Percentiles rank a stretch among this genome's conserved stretches.
Conservation (phyloP, 1,140 invertebrate species). For the Brachionus rotundiformis region DNA sequence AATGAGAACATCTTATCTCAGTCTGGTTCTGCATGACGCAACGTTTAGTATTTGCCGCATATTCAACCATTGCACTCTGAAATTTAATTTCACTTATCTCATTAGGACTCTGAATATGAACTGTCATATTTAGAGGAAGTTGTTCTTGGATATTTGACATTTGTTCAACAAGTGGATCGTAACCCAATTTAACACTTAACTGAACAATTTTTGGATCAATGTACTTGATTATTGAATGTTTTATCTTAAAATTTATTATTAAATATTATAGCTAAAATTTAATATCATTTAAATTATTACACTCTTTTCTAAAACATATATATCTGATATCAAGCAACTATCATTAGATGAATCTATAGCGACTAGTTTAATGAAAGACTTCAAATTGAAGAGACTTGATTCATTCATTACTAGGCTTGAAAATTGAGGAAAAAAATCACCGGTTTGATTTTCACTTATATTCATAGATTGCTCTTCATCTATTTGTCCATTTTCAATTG, state of each 20-base stretch:
- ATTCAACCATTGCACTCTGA: slow-evolving; percentile 7
- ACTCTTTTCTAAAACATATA: neutral
- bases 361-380: neutral
- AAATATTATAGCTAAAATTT: too few species aligned
- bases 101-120: neutral
- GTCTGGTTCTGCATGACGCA: slow-evolving; percentile 8
- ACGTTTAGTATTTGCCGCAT: slow-evolving; percentile 9
- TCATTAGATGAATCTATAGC: neutral
- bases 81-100: neutral
- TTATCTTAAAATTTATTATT: slow-evolving; percentile 34
- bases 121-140: neutral
- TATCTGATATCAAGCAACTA: neutral
- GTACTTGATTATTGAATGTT: slow-evolving; percentile 11
- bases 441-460: neutral
- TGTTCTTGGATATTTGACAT: neutral
- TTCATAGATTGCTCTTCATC: neutral
- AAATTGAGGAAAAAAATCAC: neutral
- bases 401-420: neutral
- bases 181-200: neutral
- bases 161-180: neutral
- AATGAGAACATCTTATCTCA: slow-evolving; percentile 19
- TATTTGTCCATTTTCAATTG: neutral
- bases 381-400: neutral
- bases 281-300: too few species aligned
- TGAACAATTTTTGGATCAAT: slow-evolving; percentile 2